These are phyloP conservation scores for Laspeyria flexula DNA, from an alignment of 2,888 invertebrate species.

Conservation along the genomic window DNA sequence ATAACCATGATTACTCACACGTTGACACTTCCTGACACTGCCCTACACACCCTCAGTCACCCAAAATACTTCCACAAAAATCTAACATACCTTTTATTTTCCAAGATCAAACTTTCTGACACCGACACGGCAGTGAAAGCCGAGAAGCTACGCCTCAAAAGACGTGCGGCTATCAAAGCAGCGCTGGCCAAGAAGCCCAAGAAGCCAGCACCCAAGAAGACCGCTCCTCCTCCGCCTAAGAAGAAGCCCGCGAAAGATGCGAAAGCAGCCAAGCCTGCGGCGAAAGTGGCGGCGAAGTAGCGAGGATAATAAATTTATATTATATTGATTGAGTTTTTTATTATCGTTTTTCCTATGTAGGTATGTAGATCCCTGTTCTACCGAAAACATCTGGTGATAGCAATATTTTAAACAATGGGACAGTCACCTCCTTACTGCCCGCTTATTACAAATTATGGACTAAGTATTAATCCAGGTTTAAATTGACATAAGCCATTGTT, in stretches of 20 bases:
- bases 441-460: no score
- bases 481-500: no score
- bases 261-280: slow-evolving; percentile 33
- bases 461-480: no score
- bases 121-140: slow-evolving; percentile 79
- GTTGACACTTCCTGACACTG: slow-evolving; percentile 75
- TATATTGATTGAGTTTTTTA: slow-evolving; percentile 18
- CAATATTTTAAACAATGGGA: no score
- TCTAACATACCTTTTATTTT: slow-evolving; percentile 12
- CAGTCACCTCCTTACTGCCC: no score
- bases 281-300: slow-evolving; percentile 55
- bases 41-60: not conserved
- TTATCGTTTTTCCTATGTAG: not conserved
- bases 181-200: slow-evolving; percentile 84
- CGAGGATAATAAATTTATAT: slow-evolving; percentile 52
- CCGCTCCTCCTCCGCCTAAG: slow-evolving; percentile 74
- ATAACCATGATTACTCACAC: slow-evolving; percentile 78
- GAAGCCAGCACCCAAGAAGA: slow-evolving; percentile 79
- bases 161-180: slow-evolving; percentile 82
- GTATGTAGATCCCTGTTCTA: no score
- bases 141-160: slow-evolving; percentile 78
- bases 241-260: slow-evolving; percentile 60
- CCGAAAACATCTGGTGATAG: no score
- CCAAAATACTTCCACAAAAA: accelerated
- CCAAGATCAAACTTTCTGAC: slow-evolving; percentile 79